Percentiles rank a stretch among this genome's conserved stretches.
Evolutionary conservation across 37 sponge, comb jelly and placozoan species (phyloP).

Genomic region (Bolinopsis microptera): DNA sequence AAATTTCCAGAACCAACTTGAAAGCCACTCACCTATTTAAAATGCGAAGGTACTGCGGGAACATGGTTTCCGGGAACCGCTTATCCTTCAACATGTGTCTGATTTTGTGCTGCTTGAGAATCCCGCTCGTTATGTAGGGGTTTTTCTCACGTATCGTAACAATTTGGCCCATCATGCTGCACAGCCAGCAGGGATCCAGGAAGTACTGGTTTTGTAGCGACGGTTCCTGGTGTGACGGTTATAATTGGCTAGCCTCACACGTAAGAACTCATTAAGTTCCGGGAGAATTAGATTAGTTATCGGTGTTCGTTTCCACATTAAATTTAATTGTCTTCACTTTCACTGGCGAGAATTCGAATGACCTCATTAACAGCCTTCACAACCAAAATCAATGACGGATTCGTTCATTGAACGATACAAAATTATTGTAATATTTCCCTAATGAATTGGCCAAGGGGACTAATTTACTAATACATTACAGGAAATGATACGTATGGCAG

Average conservation of each 20-base stretch:
- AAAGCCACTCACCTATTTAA: background rate
- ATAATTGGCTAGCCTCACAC: background rate
- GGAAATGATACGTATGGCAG: no score
- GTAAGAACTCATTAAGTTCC: background rate
- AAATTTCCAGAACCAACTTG: no score
- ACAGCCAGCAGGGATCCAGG: constrained; percentile 60
- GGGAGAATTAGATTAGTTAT: no score
- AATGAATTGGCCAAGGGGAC: no score
- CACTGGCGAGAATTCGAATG: no score
- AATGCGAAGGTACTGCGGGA: constrained; percentile 10
- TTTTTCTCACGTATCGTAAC: background rate
- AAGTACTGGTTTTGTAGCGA: constrained; percentile 45
- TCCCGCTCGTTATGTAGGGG: background rate
- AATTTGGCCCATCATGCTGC: constrained; percentile 28
- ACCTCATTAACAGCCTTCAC: no score
- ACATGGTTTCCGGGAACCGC: background rate
- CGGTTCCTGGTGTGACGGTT: background rate
- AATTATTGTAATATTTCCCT: no score
- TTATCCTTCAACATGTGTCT: constrained; percentile 23
- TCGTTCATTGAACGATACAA: no score
- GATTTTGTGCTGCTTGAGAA: background rate
- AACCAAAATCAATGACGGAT: no score
- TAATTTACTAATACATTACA: no score
- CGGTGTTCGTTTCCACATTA: no score
- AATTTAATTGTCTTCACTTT: no score